phyloP scores from a whole-genome alignment of 2,888 invertebrate genomes.

The Lacanobia wlatinum region DNA sequence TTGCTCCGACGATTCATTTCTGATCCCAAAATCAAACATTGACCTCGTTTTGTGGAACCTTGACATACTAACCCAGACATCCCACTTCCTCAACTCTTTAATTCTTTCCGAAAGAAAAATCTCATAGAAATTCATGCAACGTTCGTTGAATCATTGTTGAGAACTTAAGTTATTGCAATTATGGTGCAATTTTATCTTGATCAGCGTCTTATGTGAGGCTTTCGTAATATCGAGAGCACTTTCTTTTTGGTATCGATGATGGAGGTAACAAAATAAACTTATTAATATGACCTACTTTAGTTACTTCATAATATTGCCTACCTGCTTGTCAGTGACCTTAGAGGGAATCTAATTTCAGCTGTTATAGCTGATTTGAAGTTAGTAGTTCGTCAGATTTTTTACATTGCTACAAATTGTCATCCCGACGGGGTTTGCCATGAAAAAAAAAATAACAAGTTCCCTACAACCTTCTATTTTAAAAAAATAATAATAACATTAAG shows the following conservation, averaged over 20 bases:
- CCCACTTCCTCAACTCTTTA: conserved; percentile 45
- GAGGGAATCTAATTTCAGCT: too few species aligned
- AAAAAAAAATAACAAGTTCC: too few species aligned
- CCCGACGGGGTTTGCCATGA: too few species aligned
- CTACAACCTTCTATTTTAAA: too few species aligned
- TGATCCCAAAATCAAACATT: conserved; percentile 35
- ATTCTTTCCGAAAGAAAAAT: conserved; percentile 32
- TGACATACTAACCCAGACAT: conserved; percentile 60
- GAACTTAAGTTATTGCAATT: conserved; percentile 20
- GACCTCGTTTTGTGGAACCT: conserved; percentile 50
- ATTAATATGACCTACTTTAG: not conserved
- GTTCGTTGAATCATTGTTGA: conserved; percentile 35
- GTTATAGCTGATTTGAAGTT: too few species aligned
- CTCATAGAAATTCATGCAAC: conserved; percentile 30
- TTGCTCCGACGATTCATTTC: conserved; percentile 31
- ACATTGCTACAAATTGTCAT: not conserved
- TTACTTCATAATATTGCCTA: not conserved
- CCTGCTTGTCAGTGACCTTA: too few species aligned
- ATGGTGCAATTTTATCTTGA: conserved; percentile 34
- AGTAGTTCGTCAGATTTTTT: not conserved
- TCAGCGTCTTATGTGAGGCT: not conserved
- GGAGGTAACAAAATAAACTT: not conserved
- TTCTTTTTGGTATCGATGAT: conserved; percentile 26
- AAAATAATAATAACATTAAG: too few species aligned
- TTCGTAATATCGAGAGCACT: conserved; percentile 6